Evolutionary conservation across 2,113 vertebrate species (phyloP), one percentile per base, ranked within the genome.

Genomic region (Arizona elegans): DNA sequence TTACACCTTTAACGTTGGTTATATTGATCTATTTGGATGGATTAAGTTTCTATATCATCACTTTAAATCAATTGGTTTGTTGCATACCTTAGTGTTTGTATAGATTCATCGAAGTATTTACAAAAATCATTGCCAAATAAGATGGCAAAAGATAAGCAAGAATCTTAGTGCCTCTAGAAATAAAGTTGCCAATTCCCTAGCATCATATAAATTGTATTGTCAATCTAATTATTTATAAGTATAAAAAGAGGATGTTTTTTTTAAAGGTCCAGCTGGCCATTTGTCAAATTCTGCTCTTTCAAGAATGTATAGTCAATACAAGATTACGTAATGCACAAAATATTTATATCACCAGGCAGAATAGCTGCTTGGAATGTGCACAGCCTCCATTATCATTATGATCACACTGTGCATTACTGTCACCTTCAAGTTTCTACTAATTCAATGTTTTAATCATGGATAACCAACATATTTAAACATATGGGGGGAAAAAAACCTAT

Each of bases 361-460:
- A 13, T 3, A 13, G 17, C 0, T 91, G 56, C n/a, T 91, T 19
- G 55, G 5, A 29, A 13, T 75, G 88, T 87, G 10, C 59, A 43
- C n/a, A 89, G n/a, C 65, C 50, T 10, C 87, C 43, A 47, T 54
- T 91, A 59, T 8, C 86, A 87, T 96, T 58, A 87, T 85, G 53
- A 88, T 47, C 89, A 62, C n/a, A 21, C 0, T 55, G 15, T 55
- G 29, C 43, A 62, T 26, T 52, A 62, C 3, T 33, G 26, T 87
- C 1, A 54, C 33, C 26, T 23, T 21, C 43, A 56, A 53, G 53
- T 12, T 56, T 43, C 21, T 53, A 6, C n/a, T 38, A 23, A 33
- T 7, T 23, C 33, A 55, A 3, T 19, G 13, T 11, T 81, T 6
- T 26, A 53, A 17, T 8, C 3, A 33, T 65, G 56, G 15, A 29